A percentile compares a stretch with the other conserved stretches of the same genome.
Conservation (phyloP, 2,797 vertebrate species). For the Rallus crepitans region DNA sequence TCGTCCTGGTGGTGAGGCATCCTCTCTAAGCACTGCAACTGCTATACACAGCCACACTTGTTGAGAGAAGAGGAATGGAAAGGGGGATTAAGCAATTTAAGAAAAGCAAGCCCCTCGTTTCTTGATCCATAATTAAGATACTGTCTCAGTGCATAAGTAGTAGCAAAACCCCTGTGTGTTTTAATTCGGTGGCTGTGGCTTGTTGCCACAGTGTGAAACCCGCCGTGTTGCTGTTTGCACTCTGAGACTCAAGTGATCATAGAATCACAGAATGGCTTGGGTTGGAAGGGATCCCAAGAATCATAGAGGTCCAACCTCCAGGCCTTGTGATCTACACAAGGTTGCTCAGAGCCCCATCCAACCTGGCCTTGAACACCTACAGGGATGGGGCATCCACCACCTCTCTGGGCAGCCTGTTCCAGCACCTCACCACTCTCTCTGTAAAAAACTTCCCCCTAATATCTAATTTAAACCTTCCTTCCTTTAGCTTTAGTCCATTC, state of each 20-base stretch:
- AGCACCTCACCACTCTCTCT: too few relatives aligned
- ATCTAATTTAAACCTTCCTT: too few relatives aligned
- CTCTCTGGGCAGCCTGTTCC: too few relatives aligned
- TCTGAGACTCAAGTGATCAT: background rate
- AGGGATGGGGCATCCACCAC: too few relatives aligned
- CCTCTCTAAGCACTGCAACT: background rate
- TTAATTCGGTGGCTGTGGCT: background rate
- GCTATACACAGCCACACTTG: background rate
- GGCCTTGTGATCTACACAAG: too few relatives aligned
- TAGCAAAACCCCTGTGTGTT: background rate
- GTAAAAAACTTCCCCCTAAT: too few relatives aligned
- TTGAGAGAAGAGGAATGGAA: background rate
- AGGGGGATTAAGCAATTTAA: background rate
- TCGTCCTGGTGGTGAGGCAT: background rate
- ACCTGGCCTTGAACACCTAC: too few relatives aligned
- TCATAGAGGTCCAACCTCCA: too few relatives aligned
- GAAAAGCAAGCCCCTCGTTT: background rate
- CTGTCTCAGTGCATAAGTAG: background rate
- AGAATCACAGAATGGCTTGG: too few relatives aligned
- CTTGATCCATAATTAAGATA: background rate
- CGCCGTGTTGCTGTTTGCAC: background rate
- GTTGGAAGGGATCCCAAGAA: too few relatives aligned
- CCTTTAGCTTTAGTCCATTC: too few relatives aligned
- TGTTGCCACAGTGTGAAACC: background rate
- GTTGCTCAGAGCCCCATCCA: too few relatives aligned